These are phyloP conservation scores for Pyralis farinalis DNA, from an alignment of 2,888 invertebrate species.

Conservation along the genomic window DNA sequence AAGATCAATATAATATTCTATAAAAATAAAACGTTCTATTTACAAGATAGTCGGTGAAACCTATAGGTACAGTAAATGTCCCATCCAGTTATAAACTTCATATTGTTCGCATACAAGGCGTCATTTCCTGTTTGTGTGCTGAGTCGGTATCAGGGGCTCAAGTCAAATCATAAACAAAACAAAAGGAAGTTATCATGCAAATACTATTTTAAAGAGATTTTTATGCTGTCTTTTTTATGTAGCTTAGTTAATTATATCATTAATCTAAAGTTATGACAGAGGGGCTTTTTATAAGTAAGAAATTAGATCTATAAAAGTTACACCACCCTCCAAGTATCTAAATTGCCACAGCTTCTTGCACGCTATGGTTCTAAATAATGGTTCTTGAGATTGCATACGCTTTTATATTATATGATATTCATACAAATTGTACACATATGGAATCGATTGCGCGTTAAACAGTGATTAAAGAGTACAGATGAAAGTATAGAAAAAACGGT, in stretches of 20 bases:
- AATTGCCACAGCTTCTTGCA: conserved; percentile 20
- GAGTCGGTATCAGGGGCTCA: conserved; percentile 72
- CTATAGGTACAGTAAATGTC: conserved; percentile 28
- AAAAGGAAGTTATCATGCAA: conserved; percentile 68
- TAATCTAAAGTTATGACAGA: not conserved
- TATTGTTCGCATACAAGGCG: conserved; percentile 24
- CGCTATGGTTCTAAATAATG: too few relatives aligned
- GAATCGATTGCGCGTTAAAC: conserved; percentile 67
- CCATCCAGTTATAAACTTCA: conserved; percentile 37
- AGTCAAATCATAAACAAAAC: conserved; percentile 72
- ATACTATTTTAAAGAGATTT: conserved; percentile 49
- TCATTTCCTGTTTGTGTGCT: conserved; percentile 68
- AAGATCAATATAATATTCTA: conserved; percentile 82
- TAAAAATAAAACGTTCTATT: conserved; percentile 55
- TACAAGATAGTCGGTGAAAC: conserved; percentile 32
- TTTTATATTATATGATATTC: conserved; percentile 14
- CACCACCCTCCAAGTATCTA: conserved; percentile 77
- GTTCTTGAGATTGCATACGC: too few relatives aligned
- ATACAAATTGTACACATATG: conserved; percentile 48
- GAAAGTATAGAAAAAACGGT: conserved; percentile 22
- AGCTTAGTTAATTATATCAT: conserved; percentile 8
- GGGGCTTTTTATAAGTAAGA: conserved; percentile 12
- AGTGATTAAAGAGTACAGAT: conserved; percentile 25
- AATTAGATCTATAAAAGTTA: conserved; percentile 17
- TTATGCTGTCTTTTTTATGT: conserved; percentile 32